Conservation (phyloP, 2,113 vertebrate genomes). For the Chaenogobius annularis region DNA sequence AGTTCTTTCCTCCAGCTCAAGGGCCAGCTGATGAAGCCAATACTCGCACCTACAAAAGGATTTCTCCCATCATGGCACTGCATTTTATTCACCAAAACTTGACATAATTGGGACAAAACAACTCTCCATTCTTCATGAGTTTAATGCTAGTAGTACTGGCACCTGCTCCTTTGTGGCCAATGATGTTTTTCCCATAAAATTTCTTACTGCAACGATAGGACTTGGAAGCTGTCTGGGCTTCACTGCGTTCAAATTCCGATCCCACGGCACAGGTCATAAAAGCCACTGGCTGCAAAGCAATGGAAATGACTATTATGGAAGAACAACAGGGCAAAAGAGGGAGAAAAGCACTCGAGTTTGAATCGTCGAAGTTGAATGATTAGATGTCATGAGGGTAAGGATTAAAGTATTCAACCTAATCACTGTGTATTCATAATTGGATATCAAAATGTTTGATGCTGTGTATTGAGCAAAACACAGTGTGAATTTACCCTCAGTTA, state of each 20-base stretch:
- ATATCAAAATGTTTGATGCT: too few species aligned
- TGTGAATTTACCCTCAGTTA: too few species aligned
- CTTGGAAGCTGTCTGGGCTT: constrained; percentile 88
- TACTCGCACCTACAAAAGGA: constrained; percentile 83
- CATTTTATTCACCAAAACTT: too few species aligned
- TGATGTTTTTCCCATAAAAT: constrained; percentile 86
- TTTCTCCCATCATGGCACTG: background rate
- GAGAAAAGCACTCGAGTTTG: too few species aligned
- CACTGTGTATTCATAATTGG: too few species aligned
- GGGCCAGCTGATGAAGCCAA: constrained; percentile 92
- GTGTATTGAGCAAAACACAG: too few species aligned
- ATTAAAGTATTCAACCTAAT: background rate
- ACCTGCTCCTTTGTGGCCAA: constrained; percentile 87
- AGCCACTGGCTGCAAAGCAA: constrained; percentile 84
- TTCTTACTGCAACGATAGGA: constrained; percentile 96
- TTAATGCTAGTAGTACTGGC: background rate
- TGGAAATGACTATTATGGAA: too few species aligned
- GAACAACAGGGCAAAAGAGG: too few species aligned
- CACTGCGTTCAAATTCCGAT: constrained; percentile 93
- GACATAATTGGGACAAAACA: too few species aligned
- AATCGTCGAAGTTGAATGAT: too few species aligned
- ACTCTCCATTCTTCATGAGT: too few species aligned
- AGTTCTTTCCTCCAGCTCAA: constrained; percentile 93
- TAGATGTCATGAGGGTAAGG: too few species aligned
- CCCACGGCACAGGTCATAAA: constrained; percentile 89